Percentiles rank a stretch among this genome's conserved stretches.
Conservation (phyloP, 2,797 vertebrate genomes). For the Tolypeutes matacus region DNA sequence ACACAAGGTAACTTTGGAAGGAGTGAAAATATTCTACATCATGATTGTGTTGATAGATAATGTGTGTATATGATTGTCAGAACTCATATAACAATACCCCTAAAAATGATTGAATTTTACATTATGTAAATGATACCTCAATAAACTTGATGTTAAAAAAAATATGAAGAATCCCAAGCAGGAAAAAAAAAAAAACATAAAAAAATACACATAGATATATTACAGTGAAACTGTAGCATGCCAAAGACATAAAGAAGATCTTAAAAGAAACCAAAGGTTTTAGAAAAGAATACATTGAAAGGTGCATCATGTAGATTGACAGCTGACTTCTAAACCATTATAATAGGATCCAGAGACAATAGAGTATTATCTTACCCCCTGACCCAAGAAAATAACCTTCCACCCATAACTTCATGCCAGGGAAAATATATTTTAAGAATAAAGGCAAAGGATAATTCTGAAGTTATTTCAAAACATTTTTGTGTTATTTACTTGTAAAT, state of each 20-base stretch:
- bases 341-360: not conserved
- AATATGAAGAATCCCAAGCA: not conserved
- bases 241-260: not conserved
- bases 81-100: not conserved
- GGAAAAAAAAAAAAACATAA: constrained; percentile 36
- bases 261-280: not conserved
- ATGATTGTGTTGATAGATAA: not conserved
- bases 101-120: not conserved
- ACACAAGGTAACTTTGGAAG: not conserved
- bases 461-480: not conserved
- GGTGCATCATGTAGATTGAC: not conserved
- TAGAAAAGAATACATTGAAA: constrained; percentile 21
- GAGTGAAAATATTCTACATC: not conserved
- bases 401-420: not conserved
- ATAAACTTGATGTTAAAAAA: not conserved
- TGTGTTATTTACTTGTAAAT: not conserved
- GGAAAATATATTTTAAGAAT: not conserved
- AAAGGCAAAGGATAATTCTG: not conserved
- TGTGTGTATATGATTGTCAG: not conserved
- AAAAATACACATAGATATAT: not conserved
- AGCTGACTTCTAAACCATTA: not conserved
- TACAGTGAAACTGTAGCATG: not conserved
- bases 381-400: not conserved
- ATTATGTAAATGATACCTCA: constrained; percentile 1
- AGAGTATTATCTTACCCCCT: not conserved